Percentiles rank a stretch among this genome's conserved stretches.
Evolutionary conservation across 1,140 invertebrate species (phyloP).

Genomic region (Listronotus oregonensis): DNA sequence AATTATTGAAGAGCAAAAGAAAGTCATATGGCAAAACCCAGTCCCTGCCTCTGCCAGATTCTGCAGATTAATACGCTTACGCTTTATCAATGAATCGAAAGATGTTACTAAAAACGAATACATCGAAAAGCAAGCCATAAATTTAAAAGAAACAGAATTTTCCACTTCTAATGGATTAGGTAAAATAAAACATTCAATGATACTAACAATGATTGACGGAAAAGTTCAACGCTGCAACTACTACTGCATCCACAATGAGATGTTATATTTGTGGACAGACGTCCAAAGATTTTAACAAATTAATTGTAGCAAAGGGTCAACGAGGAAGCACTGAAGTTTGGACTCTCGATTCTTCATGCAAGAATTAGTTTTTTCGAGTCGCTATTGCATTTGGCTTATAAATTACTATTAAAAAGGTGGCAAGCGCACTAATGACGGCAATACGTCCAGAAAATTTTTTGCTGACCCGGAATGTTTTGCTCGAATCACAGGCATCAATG

Average conservation of each 20-base stretch:
- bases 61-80: constrained; percentile 44
- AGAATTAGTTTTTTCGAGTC: no score
- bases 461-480: no score
- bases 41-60: constrained; percentile 39
- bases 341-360: no score
- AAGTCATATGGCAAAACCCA: constrained; percentile 49
- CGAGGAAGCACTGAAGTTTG: no score
- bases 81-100: constrained; percentile 40
- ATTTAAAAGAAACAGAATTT: not conserved
- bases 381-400: no score
- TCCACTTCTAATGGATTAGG: constrained; percentile 6
- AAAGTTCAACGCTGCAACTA: constrained; percentile 56
- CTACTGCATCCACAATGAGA: constrained; percentile 46
- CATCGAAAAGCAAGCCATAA: not conserved
- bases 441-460: no score
- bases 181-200: constrained; percentile 35
- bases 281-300: constrained; percentile 43
- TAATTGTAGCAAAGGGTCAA: constrained; percentile 10
- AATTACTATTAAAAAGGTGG: no score
- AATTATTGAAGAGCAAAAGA: constrained; percentile 30
- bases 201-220: constrained; percentile 56
- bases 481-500: no score
- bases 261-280: constrained; percentile 42
- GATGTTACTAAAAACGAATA: constrained; percentile 15
- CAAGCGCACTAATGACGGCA: no score